Conservation (phyloP, 2,888 invertebrate genomes). For the Zaprionus bogoriensis region DNA sequence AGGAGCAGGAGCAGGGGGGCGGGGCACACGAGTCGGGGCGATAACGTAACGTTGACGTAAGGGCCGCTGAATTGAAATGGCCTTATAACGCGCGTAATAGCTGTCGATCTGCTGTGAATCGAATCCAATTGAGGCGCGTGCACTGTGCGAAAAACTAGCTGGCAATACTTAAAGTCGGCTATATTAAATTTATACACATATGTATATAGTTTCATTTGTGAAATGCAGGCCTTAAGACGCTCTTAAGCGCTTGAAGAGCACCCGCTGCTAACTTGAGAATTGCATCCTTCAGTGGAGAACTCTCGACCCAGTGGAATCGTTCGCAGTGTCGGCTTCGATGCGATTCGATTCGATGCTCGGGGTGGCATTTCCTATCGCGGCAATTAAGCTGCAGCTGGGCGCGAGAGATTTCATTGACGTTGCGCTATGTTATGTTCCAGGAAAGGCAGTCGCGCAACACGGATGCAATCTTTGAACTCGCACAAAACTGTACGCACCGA, state of each 20-base stretch:
- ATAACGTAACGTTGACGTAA: conserved; percentile 66
- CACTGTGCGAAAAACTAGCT: not conserved
- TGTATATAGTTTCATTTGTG: too few relatives aligned
- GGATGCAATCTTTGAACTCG: conserved; percentile 58
- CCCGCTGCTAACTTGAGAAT: too few relatives aligned
- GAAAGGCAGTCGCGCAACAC: conserved; percentile 44
- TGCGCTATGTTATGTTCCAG: conserved; percentile 24
- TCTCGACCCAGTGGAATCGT: not conserved
- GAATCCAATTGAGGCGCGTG: not conserved
- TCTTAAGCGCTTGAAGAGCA: too few relatives aligned
- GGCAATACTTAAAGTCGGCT: too few relatives aligned
- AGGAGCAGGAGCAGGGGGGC: not conserved
- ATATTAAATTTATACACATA: too few relatives aligned
- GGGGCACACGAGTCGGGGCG: too few relatives aligned
- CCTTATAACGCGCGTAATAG: conserved; percentile 28
- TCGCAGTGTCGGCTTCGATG: not conserved
- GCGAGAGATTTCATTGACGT: conserved; percentile 21
- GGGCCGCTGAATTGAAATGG: conserved; percentile 60
- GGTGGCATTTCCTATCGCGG: conserved; percentile 25
- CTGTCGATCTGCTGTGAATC: not conserved
- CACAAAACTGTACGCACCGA: conserved; percentile 24
- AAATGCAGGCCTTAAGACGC: too few relatives aligned
- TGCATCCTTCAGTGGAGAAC: not conserved
- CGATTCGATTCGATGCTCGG: too few relatives aligned
- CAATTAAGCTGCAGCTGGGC: conserved; percentile 29